Evolutionary conservation across 2,888 invertebrate genomes (phyloP).

Genomic region (Callyntrura guangdongensis): DNA sequence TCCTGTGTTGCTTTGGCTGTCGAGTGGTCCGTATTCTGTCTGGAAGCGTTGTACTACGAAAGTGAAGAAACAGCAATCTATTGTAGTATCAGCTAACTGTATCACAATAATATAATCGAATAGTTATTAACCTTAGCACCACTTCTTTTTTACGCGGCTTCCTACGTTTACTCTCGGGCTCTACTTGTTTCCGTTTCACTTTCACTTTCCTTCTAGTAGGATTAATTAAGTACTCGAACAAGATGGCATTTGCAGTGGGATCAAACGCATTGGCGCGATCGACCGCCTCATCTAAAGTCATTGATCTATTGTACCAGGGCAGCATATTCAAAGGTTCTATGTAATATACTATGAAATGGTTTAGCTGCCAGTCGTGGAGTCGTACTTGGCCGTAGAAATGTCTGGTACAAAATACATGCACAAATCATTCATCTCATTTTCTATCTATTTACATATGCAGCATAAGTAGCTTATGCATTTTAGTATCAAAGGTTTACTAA

Average conservation of each 20-base stretch:
- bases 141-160: background rate
- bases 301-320: conserved; percentile 54
- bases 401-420: too few species aligned
- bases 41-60: background rate
- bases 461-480: too few species aligned
- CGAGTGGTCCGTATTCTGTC: background rate
- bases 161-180: background rate
- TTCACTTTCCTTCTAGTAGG: background rate
- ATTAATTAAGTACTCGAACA: conserved; percentile 70
- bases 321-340: conserved; percentile 75
- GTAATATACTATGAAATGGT: conserved; percentile 77
- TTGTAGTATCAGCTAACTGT: too few species aligned
- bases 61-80: background rate
- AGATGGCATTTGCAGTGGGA: conserved; percentile 53
- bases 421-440: too few species aligned
- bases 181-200: background rate
- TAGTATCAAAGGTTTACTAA: conserved; percentile 14
- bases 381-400: conserved; percentile 79
- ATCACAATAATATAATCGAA: too few species aligned
- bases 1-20: background rate
- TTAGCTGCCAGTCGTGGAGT: conserved; percentile 70
- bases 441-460: too few species aligned
- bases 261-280: background rate
- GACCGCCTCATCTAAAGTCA: background rate
- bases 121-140: background rate